Evolutionary conservation across 2,113 vertebrate genomes (phyloP).

Genomic region (Ammodramus savannarum): DNA sequence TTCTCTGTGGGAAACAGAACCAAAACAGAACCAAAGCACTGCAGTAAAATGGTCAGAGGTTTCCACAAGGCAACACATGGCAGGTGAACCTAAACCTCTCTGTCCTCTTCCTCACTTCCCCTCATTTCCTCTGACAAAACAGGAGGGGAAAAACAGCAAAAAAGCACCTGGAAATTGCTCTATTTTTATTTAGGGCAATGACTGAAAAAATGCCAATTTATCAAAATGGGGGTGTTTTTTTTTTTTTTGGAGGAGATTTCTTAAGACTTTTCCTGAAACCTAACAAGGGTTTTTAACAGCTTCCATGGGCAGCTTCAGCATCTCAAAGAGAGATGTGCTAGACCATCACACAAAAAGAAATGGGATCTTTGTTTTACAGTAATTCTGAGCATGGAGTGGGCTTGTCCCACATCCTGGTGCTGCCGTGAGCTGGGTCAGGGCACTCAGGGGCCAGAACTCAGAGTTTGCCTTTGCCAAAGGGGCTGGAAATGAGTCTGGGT

Average conservation of each 20-base stretch:
- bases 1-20: neutral
- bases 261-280: neutral
- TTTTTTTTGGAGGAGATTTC: neutral
- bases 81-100: neutral
- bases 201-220: neutral
- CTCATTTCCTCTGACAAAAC: neutral
- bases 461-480: neutral
- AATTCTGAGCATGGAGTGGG: fast-evolving
- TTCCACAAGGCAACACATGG: fast-evolving
- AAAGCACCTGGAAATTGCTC: neutral
- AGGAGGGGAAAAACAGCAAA: neutral
- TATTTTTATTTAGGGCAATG: neutral
- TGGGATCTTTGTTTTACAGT: neutral
- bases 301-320: neutral
- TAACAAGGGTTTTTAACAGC: neutral
- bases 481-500: neutral
- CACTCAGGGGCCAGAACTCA: neutral
- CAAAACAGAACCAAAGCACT: neutral
- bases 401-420: fast-evolving
- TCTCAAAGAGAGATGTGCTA: neutral
- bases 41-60: neutral
- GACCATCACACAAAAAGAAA: too few species aligned
- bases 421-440: neutral
- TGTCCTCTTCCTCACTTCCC: neutral
- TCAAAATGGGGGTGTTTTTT: neutral